These are phyloP conservation scores for Cinclus mexicanus DNA, from an alignment of 2,113 vertebrate genomes.

Conservation along the genomic window DNA sequence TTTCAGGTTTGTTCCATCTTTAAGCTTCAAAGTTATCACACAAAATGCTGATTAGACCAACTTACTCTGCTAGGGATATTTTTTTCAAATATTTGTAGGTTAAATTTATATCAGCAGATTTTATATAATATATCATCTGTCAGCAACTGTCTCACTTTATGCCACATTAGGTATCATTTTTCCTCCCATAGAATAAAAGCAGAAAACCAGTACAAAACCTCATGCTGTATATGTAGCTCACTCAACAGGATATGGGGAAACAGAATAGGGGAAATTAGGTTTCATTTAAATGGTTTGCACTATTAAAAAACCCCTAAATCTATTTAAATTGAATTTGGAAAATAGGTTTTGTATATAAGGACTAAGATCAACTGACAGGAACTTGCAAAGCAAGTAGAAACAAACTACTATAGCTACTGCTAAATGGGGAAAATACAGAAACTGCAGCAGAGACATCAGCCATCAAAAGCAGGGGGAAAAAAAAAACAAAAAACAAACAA, in stretches of 20 bases:
- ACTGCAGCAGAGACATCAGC: neutral
- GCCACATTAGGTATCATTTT: neutral
- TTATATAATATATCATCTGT: neutral
- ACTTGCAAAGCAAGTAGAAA: neutral
- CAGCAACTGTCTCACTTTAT: neutral
- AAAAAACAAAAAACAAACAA: too few relatives aligned
- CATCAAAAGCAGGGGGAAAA: neutral
- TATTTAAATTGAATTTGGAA: neutral
- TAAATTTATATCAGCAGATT: neutral
- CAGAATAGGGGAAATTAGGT: neutral
- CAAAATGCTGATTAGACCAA: neutral
- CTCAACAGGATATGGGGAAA: neutral
- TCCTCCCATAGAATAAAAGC: neutral
- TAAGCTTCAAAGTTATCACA: neutral
- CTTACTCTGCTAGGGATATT: neutral
- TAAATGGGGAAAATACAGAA: neutral
- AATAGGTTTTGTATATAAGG: accelerated
- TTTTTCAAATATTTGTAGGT: neutral
- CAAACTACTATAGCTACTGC: neutral
- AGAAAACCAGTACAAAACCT: neutral
- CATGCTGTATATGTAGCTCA: neutral
- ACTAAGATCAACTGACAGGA: neutral
- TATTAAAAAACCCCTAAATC: neutral
- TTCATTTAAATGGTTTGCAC: neutral
- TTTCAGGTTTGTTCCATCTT: neutral